Conservation (phyloP, 2,113 vertebrate genomes). For the Oreochromis tanganicae region DNA sequence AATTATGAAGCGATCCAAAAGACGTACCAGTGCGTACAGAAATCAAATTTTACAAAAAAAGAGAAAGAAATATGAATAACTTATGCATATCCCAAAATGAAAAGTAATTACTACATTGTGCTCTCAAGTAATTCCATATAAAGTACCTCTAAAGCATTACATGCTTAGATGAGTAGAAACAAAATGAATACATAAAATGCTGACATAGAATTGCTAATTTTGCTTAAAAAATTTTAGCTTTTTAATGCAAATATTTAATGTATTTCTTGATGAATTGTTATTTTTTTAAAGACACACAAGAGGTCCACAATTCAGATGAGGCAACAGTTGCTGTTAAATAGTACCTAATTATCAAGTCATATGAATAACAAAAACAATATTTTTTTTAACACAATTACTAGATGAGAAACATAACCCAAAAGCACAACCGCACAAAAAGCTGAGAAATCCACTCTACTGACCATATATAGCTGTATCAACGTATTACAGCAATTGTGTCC, state of each 20-base stretch:
- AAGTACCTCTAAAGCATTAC: background rate
- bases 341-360: background rate
- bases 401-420: background rate
- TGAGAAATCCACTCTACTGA: background rate
- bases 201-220: background rate
- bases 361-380: background rate
- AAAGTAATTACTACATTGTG: background rate
- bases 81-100: background rate
- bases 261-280: background rate
- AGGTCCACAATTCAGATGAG: background rate
- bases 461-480: background rate
- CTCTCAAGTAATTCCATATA: background rate
- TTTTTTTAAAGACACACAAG: background rate
- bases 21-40: background rate
- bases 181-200: background rate
- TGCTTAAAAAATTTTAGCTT: fast-evolving
- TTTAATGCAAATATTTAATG: background rate
- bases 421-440: background rate
- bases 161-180: background rate
- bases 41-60: background rate
- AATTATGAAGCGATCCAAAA: background rate
- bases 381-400: background rate
- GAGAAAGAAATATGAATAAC: background rate
- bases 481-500: background rate
- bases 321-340: background rate